phyloP scores from a whole-genome alignment of 2,797 vertebrate species.

The Cryptoprocta ferox region DNA sequence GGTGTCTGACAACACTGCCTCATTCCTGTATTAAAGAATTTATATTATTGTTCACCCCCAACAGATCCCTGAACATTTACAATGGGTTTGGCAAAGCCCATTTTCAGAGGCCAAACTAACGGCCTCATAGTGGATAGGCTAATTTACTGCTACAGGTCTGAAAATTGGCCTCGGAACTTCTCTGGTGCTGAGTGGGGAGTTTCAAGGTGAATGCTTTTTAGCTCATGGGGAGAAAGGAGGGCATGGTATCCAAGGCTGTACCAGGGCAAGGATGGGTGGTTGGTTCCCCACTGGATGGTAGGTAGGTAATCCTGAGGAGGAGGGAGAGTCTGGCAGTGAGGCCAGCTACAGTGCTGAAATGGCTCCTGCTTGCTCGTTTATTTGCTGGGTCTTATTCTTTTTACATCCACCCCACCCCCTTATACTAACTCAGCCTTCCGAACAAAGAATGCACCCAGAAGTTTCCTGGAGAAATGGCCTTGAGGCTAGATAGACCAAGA shows the following conservation, averaged over 20 bases:
- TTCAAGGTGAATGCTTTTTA: slow-evolving; percentile 74
- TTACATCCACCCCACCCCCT: background rate
- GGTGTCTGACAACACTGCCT: slow-evolving; percentile 91
- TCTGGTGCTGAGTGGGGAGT: slow-evolving; percentile 45
- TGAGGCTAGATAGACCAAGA: background rate
- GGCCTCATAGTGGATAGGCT: slow-evolving; percentile 67
- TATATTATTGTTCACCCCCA: slow-evolving; percentile 70
- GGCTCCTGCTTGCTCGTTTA: too few relatives aligned
- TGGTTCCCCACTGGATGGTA: slow-evolving; percentile 64
- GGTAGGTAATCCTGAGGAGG: too few relatives aligned
- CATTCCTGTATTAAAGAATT: slow-evolving; percentile 87
- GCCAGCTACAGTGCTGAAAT: too few relatives aligned
- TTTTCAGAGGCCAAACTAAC: slow-evolving; percentile 73
- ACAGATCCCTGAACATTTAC: slow-evolving; percentile 59
- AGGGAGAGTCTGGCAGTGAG: too few relatives aligned
- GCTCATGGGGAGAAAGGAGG: slow-evolving; percentile 75
- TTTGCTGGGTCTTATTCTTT: background rate
- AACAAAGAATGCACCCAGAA: background rate
- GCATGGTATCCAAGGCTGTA: slow-evolving; percentile 69
- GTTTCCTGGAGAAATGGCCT: background rate
- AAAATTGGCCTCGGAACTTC: slow-evolving; percentile 50
- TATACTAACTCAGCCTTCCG: background rate
- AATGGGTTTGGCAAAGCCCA: slow-evolving; percentile 66
- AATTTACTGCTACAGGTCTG: slow-evolving; percentile 59
- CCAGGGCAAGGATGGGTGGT: slow-evolving; percentile 38